Evolutionary conservation across 2,113 vertebrate genomes (phyloP), one percentile per base, ranked within the genome.

Genomic region (Clinocottus analis): DNA sequence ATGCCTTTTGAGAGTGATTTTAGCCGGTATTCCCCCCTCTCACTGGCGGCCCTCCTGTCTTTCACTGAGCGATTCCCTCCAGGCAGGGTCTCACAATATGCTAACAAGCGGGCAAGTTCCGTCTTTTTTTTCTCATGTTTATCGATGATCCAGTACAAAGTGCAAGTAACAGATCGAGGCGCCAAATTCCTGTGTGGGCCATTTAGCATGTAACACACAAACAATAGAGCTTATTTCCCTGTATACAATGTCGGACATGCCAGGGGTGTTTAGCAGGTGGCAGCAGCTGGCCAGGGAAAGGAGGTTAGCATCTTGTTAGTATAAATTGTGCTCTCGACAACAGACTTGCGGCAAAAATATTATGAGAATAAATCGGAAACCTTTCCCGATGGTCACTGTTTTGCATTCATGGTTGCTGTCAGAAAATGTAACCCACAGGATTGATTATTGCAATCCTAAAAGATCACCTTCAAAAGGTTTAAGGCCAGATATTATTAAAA

Each of bases 401-500:
- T 78, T 41, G 16, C n/a, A 62, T 63, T 72, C 16, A 1, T 17
- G 60, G 37, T 37, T 35, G 25, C 72, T 59, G 29, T 43, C 13
- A 37, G 55, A 21, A 63, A 61, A 67, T 56, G 35, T n/a, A 65
- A 70, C 17, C 23, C 49, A n/a, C 72, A 60, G 68, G 47, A 68
- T 63, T 77, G 41, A 80, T 72, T 74, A 51, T 37, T 12, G 31
- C 60, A 60, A 45, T 47, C 51, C 37, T 72, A 23, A 53, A 45
- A 27, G 39, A 75, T 60, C 68, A 61, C 43, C 12, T 31, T 61
- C 19, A 43, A 39, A 65, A 82, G 55, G 63, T 86, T 63, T 35
- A 33, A 80, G 65, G 78, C 33, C 23, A 45, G 12, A 59, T 66
- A 70, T 90, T 77, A 91, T 85, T 89, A 86, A 89, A 73, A 79